These are phyloP conservation scores for Drosophila algonquin DNA, from an alignment of 2,888 invertebrate species.

Conservation along the genomic window DNA sequence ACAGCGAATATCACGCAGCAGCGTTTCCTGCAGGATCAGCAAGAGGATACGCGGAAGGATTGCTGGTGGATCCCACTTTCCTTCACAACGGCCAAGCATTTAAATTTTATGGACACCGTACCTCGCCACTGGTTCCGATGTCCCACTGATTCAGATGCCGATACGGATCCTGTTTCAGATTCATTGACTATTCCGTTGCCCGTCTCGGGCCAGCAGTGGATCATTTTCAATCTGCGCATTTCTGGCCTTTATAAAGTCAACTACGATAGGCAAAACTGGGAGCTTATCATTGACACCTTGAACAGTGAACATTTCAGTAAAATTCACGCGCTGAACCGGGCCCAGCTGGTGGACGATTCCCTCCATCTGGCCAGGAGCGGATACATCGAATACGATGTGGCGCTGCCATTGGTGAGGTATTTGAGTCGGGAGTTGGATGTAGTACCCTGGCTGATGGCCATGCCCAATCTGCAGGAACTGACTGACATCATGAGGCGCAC, in stretches of 20 bases:
- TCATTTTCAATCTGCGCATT: constrained; percentile 90
- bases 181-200: neutral
- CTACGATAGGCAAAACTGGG: constrained; percentile 91
- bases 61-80: constrained; percentile 88
- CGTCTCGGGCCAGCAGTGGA: constrained; percentile 86
- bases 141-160: neutral
- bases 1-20: constrained; percentile 86
- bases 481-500: neutral
- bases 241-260: constrained; percentile 90
- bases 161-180: neutral
- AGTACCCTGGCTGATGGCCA: constrained; percentile 85
- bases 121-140: constrained; percentile 86
- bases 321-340: constrained; percentile 89
- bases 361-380: constrained; percentile 88
- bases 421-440: constrained; percentile 84
- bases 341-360: constrained; percentile 92
- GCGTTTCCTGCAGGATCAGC: constrained; percentile 80
- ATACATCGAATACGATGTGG: constrained; percentile 87
- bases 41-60: constrained; percentile 10
- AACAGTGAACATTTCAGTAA: constrained; percentile 84
- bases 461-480: constrained; percentile 85
- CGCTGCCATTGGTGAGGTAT: constrained; percentile 86
- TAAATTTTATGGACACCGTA: constrained; percentile 85
- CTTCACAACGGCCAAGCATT: constrained; percentile 84
- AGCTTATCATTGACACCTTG: constrained; percentile 86